Evolutionary conservation across 2,888 invertebrate genomes (phyloP).

Genomic region (Drosophila subquinaria): DNA sequence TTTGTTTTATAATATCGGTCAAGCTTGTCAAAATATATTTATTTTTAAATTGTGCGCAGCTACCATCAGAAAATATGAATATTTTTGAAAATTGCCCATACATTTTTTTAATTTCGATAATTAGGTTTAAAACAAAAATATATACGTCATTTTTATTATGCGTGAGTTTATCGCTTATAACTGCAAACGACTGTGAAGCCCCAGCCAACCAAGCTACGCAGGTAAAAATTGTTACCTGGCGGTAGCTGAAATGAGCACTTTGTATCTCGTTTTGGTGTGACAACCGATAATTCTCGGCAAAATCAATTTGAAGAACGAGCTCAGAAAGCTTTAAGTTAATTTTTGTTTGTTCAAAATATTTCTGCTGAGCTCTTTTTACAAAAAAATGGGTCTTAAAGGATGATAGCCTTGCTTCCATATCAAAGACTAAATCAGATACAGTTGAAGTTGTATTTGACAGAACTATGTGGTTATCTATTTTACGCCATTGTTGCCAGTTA

Average conservation of each 20-base stretch:
- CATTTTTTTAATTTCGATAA: not conserved
- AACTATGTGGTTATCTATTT: not conserved
- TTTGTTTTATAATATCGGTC: not conserved
- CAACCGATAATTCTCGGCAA: no score
- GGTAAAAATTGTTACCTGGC: conserved; percentile 9
- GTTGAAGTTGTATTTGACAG: not conserved
- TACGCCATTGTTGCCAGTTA: not conserved
- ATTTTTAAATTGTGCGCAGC: no score
- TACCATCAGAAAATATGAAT: not conserved
- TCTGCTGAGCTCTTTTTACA: not conserved
- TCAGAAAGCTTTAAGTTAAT: no score
- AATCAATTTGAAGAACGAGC: no score
- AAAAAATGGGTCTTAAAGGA: no score
- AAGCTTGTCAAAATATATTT: no score
- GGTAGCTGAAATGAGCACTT: no score
- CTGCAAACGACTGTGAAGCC: not conserved
- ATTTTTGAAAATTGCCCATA: not conserved
- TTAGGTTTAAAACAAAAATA: not conserved
- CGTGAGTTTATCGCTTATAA: conserved; percentile 10
- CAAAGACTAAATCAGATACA: not conserved
- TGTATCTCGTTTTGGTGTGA: no score
- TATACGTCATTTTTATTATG: conserved; percentile 4
- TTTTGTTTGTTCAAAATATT: not conserved
- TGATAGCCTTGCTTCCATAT: no score
- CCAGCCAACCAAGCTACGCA: conserved; percentile 3